These are phyloP conservation scores for Lucifuga dentata DNA, from an alignment of 2,113 vertebrate species.

Conservation along the genomic window DNA sequence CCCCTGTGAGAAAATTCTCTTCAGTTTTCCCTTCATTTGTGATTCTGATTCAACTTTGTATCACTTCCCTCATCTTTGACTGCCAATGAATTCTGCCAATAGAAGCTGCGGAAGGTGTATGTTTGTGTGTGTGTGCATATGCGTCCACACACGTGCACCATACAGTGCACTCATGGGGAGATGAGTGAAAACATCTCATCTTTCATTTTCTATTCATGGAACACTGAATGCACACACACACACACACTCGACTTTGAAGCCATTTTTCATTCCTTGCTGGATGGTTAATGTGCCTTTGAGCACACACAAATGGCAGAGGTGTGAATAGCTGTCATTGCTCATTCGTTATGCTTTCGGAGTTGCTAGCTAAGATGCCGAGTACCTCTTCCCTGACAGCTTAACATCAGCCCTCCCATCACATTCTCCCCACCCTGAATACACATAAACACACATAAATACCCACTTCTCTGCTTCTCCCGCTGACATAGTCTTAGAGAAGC, in stretches of 20 bases:
- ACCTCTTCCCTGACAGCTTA: constrained; percentile 50
- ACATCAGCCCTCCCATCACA: constrained; percentile 46
- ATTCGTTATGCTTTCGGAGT: constrained; percentile 31
- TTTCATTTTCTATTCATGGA: constrained; percentile 51
- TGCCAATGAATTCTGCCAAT: constrained; percentile 13
- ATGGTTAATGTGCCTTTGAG: constrained; percentile 52
- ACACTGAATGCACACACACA: constrained; percentile 7
- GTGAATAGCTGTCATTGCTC: constrained; percentile 61
- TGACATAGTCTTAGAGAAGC: constrained; percentile 49
- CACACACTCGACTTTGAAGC: neutral
- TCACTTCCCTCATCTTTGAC: constrained; percentile 19
- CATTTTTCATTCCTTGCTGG: constrained; percentile 41
- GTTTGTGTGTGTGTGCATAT: neutral
- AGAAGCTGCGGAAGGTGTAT: neutral
- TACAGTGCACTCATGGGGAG: constrained; percentile 3
- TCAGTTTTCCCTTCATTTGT: neutral
- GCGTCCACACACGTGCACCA: neutral
- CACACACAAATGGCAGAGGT: constrained; percentile 25
- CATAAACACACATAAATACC: constrained; percentile 56
- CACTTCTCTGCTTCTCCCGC: constrained; percentile 29
- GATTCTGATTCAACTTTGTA: constrained; percentile 32
- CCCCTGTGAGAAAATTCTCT: neutral
- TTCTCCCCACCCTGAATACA: constrained; percentile 21
- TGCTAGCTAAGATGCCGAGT: constrained; percentile 46
- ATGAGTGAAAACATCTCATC: constrained; percentile 31